Base-by-base conservation (phyloP, 2,113 vertebrate species). In the Gila orcuttii region DNA sequence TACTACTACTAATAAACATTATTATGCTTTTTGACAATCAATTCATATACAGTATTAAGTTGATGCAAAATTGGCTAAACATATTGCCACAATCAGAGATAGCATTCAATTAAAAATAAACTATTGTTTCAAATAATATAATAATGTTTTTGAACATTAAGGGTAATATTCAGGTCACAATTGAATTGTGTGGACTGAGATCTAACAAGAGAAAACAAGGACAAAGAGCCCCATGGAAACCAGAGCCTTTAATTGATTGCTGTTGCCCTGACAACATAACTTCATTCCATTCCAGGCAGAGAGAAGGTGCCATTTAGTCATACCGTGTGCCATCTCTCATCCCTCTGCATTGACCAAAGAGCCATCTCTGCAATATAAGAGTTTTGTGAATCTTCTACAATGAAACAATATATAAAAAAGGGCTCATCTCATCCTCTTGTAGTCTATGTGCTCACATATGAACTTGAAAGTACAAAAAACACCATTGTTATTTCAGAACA, bases 161-260 rank as follows among this genome's bases (percentile, higher is more conserved):
- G 55, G 55, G 2, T 21, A 12, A 3, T 21, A 36, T 19, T 39
- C 73, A 25, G 42, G 23, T 50, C 74, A 77, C n/a, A 77, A 31
- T 15, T 15, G 71, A 62, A 62, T 28, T 75, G 19, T 47, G 17
- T 42, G 17, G 39, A 25, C 52, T 62, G 66, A 52, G 15, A 59
- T 83, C 23, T 52, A 55, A n/a, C 21, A 57, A 71, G 9, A n/a
- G 3, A 50, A 52, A 33, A 50, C 42, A 68, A 50, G 42, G 45
- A 78, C 55, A 85, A 57, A 87, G 47, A 73, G 33, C 47, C 42
- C 45, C 59, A 50, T 62, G 12, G 82, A 74, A 47, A 75, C 82
- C 47, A 47, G n/a, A 76, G 74, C 19, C n/a, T 87, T 79, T 84
- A 78, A 83, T 78, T 87, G 80, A 87, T 79, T 36, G 36, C 50